These are phyloP conservation scores for Sminthopsis crassicaudata DNA, from an alignment of 2,113 vertebrate genomes.

Conservation along the genomic window DNA sequence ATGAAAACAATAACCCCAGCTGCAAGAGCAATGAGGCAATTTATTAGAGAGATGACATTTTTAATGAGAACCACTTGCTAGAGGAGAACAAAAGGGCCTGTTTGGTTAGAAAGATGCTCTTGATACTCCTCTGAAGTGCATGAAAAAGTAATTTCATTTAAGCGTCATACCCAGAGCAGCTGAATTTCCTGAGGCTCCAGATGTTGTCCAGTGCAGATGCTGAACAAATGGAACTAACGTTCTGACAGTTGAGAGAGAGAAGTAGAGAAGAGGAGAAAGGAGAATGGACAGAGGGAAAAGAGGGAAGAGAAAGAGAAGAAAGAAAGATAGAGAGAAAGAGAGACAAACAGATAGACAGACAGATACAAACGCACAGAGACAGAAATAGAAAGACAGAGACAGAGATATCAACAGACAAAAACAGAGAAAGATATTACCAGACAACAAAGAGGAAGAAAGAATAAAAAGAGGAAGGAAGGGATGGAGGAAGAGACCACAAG, in stretches of 20 bases:
- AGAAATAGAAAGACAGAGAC: background rate
- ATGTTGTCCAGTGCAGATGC: constrained; percentile 91
- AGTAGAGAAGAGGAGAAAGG: constrained; percentile 49
- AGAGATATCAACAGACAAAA: too few relatives aligned
- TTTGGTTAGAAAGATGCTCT: constrained; percentile 85
- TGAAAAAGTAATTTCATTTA: constrained; percentile 91
- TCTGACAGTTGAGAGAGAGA: constrained; percentile 71
- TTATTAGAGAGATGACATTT: constrained; percentile 93
- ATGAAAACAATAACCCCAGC: constrained; percentile 86
- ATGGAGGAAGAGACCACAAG: constrained; percentile 68
- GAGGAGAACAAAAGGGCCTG: constrained; percentile 88
- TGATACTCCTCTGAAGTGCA: constrained; percentile 91
- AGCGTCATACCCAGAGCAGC: constrained; percentile 85
- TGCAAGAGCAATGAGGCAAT: constrained; percentile 88
- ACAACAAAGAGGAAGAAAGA: constrained; percentile 38
- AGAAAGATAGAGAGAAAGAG: background rate
- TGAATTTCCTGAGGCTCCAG: constrained; percentile 91
- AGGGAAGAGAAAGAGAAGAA: too few relatives aligned
- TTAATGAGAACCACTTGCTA: constrained; percentile 94
- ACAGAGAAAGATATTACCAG: background rate
- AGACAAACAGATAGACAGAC: background rate
- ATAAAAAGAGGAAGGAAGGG: background rate
- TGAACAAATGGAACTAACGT: constrained; percentile 87
- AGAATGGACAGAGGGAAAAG: background rate
- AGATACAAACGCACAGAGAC: background rate